Base-by-base conservation (phyloP, 2,797 vertebrate genomes). In the Bryconaethiops microstoma region DNA sequence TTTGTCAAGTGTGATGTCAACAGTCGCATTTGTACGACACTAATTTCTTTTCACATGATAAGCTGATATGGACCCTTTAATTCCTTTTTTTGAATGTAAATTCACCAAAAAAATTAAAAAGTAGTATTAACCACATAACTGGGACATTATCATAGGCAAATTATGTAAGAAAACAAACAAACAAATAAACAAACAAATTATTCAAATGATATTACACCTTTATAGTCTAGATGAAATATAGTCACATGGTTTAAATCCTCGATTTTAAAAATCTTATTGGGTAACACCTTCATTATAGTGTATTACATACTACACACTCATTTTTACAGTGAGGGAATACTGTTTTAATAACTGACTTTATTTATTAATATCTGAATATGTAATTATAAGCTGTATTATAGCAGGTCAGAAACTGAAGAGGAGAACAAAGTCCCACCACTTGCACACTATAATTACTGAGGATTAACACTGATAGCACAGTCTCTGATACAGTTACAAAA, bases 401-500 rank as follows among this genome's bases (percentile, higher is more conserved):
- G 1, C 39, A n/a, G 7, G 10, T 50, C 12, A 50, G 9, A 50
- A 50, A 50, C 10, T 2, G 2, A 10, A 13, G 48, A 50, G 48
- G 9, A 50, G 10, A 50, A 13, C 48, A 12, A 50, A 14, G 12
- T 14, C 9, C 6, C 6, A 45, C 1, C 42, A 45, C 42, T 45
- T 45, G 6, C 25, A 67, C 17, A 67, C 35, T 42, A 42, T 9
- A 7, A 29, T 35, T 17, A 29, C 12, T 7, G 17, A n/a, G 1
- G 42, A 67, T 67, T 42, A 67, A 19, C 17, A 40, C 10, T 45
- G 65, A 10, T 14, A n/a, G 2, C 65, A 67, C 39, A 68, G 29
- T 64, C 25, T 64, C 29, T 39, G 65, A 68, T 42, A 25, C 68
- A 70, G 50, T 70, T 48, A 52, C 45, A 50, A 14, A 59, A 62